A percentile compares a stretch with the other conserved stretches of the same genome.
Evolutionary conservation across 64 coral and sea anemone genomes (phyloP).

Genomic region (Pocillopora damicornis): DNA sequence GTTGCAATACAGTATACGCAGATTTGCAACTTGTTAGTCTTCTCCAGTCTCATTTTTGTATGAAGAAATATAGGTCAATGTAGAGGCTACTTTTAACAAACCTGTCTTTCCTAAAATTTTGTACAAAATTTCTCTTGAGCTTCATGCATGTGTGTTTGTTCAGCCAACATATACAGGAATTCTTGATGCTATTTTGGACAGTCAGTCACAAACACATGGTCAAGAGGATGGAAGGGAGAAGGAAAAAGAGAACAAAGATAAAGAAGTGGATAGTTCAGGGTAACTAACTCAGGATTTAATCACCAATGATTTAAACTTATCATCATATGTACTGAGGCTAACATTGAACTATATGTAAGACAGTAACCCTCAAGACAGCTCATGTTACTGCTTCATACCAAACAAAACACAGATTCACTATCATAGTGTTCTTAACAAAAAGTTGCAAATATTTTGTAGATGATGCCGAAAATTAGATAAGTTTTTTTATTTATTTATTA

Average conservation of each 20-base stretch:
- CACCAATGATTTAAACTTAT: background rate
- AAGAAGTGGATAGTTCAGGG: conserved; percentile 34
- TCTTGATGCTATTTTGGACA: conserved; percentile 82
- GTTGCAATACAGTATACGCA: background rate
- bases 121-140: background rate
- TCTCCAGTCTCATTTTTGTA: background rate
- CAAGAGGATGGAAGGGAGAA: conserved; percentile 78
- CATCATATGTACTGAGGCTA: too few species aligned
- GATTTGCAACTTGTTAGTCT: background rate
- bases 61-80: background rate
- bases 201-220: conserved; percentile 87
- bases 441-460: too few species aligned
- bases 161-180: conserved; percentile 79
- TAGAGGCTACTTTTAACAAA: background rate
- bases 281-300: background rate
- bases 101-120: background rate
- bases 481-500: too few species aligned
- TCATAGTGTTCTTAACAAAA: too few species aligned
- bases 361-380: too few species aligned
- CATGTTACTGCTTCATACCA: too few species aligned
- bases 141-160: background rate
- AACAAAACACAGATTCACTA: too few species aligned
- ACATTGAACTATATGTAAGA: too few species aligned
- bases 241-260: conserved; percentile 48
- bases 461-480: too few species aligned